These are phyloP conservation scores for Leptosomus discolor DNA, from an alignment of 2,113 vertebrate species.

Conservation along the genomic window DNA sequence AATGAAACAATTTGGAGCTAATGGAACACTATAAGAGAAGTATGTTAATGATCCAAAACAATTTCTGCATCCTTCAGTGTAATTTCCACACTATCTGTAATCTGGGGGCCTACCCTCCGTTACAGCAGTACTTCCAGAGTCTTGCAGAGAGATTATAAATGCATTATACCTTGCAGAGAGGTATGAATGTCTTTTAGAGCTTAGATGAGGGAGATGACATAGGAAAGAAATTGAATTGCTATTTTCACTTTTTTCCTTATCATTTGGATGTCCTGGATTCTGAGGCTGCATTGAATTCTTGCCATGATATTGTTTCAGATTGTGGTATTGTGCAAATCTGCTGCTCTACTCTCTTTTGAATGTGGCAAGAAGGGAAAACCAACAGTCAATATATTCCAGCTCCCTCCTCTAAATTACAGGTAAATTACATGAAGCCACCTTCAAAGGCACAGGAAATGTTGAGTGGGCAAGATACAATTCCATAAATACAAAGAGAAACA, in stretches of 20 bases:
- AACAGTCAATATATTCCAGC: background rate
- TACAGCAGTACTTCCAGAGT: background rate
- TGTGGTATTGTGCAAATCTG: background rate
- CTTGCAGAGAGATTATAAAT: no score
- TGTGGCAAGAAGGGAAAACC: background rate
- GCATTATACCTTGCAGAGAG: no score
- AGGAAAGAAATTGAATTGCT: background rate
- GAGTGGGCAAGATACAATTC: background rate
- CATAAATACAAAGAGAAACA: background rate
- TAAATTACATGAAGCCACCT: background rate
- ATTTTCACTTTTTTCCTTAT: background rate
- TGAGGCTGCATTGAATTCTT: background rate
- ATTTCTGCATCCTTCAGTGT: background rate
- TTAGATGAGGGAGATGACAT: background rate
- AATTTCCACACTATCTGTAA: background rate
- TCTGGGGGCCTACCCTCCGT: background rate
- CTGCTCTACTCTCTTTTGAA: background rate
- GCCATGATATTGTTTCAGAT: background rate
- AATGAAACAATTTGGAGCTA: constrained; percentile 44
- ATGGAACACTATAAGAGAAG: background rate
- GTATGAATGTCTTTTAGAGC: background rate
- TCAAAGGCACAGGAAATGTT: background rate
- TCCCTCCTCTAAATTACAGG: background rate
- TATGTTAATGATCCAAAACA: background rate
- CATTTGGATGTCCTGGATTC: background rate